phyloP scores from a whole-genome alignment of 2,797 vertebrate species.

The Pelodytes ibericus region DNA sequence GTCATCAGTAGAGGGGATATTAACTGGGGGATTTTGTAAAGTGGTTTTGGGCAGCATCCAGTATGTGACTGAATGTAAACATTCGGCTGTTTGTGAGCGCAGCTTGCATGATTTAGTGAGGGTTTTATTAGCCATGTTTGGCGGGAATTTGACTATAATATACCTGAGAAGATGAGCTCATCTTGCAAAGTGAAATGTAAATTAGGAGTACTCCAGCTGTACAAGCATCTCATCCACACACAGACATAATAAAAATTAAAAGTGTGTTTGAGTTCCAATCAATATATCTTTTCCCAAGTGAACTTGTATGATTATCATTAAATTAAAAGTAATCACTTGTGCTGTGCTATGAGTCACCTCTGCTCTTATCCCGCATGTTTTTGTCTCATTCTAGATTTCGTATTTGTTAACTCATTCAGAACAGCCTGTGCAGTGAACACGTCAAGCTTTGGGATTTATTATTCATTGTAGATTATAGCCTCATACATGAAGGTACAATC shows the following conservation, averaged over 20 bases:
- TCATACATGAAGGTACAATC: too few species aligned
- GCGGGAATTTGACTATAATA: not conserved
- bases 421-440: not conserved
- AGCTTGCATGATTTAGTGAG: not conserved
- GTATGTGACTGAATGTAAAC: too few species aligned
- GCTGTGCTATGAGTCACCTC: conserved; percentile 14
- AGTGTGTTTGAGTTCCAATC: conserved; percentile 37
- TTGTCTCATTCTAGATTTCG: conserved; percentile 24
- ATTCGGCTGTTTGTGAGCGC: too few species aligned
- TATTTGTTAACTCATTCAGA: conserved; percentile 11
- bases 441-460: not conserved
- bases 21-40: too few species aligned
- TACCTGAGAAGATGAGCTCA: not conserved
- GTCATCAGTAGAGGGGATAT: too few species aligned
- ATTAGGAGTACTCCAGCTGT: not conserved
- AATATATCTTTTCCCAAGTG: conserved; percentile 39
- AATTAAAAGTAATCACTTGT: conserved; percentile 31
- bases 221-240: conserved; percentile 19
- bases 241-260: conserved; percentile 40
- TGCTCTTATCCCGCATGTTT: not conserved
- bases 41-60: too few species aligned
- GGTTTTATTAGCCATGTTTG: not conserved
- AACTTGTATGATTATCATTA: conserved; percentile 38
- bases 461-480: not conserved
- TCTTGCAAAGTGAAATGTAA: not conserved